Base-by-base conservation (phyloP, 2,797 vertebrate genomes). In the Rhinogobio ventralis region DNA sequence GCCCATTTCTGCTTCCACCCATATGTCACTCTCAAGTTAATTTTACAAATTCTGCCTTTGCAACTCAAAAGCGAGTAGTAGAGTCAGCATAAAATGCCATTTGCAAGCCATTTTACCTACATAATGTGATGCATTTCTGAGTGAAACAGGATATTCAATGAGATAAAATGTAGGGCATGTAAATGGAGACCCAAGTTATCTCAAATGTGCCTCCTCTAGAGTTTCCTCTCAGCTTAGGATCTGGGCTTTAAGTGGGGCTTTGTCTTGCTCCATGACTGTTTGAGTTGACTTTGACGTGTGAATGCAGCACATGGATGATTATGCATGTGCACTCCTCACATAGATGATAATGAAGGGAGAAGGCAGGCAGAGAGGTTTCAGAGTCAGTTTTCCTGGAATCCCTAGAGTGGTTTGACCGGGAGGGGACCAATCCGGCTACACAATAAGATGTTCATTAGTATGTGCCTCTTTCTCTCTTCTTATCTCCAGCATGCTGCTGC, bases 241-340 rank as follows among this genome's bases (percentile, higher is more conserved):
- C 28, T 68, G 78, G 3, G 60, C 69, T 64, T 73, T 23, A 55
- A 64, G 25, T 17, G 9, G 49, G 9, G 33, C 68, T 74, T 80
- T 86, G 69, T 77, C 74, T 28, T 75, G 62, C 49, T 39, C 25
- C 14, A 15, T 68, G 79, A 55, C 67, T 78, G 33, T 85, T 84
- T 64, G 69, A 55, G 42, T 69, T 82, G 57, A 84, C 74, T 49
- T 46, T 87, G 88, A 78, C 66, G 14, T 78, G 66, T 87, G 81
- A 87, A 84, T 73, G 76, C 36, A 66, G 69, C 88, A 85, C 83
- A 83, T 57, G 36, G 55, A 45, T 49, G 75, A 88, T 85, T 85
- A 79, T 88, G 81, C 25, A 46, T 51, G 73, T 75, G 30, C 45
- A 23, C 83, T 64, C 64, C 84, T 86, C 81, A 62, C 81, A 42